Evolutionary conservation across 2,888 invertebrate genomes (phyloP).

Genomic region (Aporophyla lueneburgensis): DNA sequence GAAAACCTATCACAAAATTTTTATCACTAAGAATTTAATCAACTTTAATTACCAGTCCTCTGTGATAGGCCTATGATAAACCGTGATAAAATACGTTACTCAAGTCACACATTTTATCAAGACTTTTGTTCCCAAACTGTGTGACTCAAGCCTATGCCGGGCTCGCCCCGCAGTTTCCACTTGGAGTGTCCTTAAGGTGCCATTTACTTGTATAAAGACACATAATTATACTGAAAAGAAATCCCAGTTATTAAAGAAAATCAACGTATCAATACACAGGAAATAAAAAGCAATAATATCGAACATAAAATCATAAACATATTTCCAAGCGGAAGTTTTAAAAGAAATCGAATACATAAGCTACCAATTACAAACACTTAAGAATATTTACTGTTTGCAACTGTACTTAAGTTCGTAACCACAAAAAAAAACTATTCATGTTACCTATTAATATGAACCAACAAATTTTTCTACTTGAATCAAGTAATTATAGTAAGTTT

Average conservation of each 20-base stretch:
- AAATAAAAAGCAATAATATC: conserved; percentile 26
- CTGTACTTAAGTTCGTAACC: conserved; percentile 18
- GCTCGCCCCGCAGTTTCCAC: no score
- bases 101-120: no score
- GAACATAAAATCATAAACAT: conserved; percentile 14
- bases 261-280: conserved; percentile 2
- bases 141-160: no score
- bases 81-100: no score
- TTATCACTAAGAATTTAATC: not conserved
- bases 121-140: no score
- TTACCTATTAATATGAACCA: conserved; percentile 8
- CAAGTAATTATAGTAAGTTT: conserved; percentile 1
- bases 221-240: not conserved
- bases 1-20: not conserved
- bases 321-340: conserved; percentile 29
- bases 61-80: no score
- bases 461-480: not conserved
- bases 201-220: not conserved
- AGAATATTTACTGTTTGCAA: conserved; percentile 36
- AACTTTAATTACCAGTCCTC: no score
- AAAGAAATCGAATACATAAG: conserved; percentile 13
- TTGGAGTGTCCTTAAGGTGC: not conserved
- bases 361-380: conserved; percentile 49
- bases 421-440: conserved; percentile 21
- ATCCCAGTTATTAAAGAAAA: not conserved